A percentile compares a stretch with the other conserved stretches of the same genome.
Evolutionary conservation across 1,140 invertebrate species (phyloP).

Genomic region (Lamellibrachia luymesi): DNA sequence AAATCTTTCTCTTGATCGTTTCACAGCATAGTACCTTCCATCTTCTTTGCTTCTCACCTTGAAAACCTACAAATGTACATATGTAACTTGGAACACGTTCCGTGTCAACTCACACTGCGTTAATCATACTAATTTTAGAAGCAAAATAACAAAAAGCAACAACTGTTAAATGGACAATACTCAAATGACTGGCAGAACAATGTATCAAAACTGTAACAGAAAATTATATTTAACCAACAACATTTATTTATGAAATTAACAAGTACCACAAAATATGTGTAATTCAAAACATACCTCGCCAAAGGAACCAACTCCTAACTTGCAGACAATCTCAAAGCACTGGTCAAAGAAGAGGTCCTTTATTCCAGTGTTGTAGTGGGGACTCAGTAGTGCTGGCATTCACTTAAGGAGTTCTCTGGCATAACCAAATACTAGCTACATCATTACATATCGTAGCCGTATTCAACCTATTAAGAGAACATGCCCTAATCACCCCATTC

Average conservation of each 20-base stretch:
- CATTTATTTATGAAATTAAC: neutral
- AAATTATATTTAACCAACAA: neutral
- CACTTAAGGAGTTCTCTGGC: neutral
- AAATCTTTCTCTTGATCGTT: conserved; percentile 66
- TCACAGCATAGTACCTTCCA: conserved; percentile 69
- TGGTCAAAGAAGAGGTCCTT: conserved; percentile 63
- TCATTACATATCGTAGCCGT: too few relatives aligned
- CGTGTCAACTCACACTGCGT: neutral
- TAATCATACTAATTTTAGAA: neutral
- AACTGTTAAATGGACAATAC: neutral
- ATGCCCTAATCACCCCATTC: too few relatives aligned
- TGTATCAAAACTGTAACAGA: neutral
- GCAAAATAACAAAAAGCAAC: neutral
- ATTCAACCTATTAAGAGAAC: too few relatives aligned
- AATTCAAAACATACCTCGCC: conserved; percentile 63
- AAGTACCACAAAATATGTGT: conserved; percentile 14
- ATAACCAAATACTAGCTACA: too few relatives aligned
- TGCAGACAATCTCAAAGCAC: conserved; percentile 65
- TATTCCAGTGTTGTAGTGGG: conserved; percentile 51
- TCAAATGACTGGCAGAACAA: neutral
- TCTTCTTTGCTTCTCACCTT: conserved; percentile 68
- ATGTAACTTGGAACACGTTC: neutral
- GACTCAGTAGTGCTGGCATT: conserved; percentile 31
- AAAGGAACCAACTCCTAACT: conserved; percentile 73
- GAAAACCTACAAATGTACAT: conserved; percentile 58